A percentile compares a stretch with the other conserved stretches of the same genome.
phyloP scores from a whole-genome alignment of 2,113 vertebrate species.

The Myocastor coypus region DNA sequence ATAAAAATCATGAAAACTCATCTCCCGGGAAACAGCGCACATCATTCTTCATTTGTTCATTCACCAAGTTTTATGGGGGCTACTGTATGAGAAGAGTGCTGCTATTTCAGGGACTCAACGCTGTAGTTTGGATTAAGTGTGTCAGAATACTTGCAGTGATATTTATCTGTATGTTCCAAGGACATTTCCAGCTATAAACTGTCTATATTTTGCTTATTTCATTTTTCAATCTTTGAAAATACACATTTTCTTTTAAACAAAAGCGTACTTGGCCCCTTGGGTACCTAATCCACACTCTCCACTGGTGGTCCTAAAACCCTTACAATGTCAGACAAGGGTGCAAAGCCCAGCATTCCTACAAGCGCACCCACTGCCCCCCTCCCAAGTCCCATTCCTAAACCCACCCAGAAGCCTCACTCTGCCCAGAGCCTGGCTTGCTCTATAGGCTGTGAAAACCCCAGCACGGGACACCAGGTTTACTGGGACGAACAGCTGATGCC shows the following conservation, averaged over 20 bases:
- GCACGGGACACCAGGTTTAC: background rate
- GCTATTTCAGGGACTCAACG: conserved; percentile 18
- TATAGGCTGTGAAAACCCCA: conserved; percentile 41
- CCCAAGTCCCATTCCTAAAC: conserved; percentile 28
- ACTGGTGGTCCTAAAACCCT: conserved; percentile 67
- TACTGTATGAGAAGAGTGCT: background rate
- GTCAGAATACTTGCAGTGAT: conserved; percentile 37
- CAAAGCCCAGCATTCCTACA: conserved; percentile 49
- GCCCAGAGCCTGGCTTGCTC: conserved; percentile 27
- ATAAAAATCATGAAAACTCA: conserved; percentile 64
- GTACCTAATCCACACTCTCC: conserved; percentile 60
- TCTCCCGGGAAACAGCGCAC: conserved; percentile 71
- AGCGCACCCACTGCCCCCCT: background rate
- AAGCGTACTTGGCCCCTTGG: conserved; percentile 53
- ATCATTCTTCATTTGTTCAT: conserved; percentile 56
- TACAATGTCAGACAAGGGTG: background rate
- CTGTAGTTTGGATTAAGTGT: conserved; percentile 17
- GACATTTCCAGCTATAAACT: conserved; percentile 20
- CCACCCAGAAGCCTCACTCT: conserved; percentile 49
- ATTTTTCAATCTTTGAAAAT: conserved; percentile 47
- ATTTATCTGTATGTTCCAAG: conserved; percentile 8
- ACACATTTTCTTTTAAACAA: background rate
- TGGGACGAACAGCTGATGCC: conserved; percentile 51
- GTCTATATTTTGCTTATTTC: conserved; percentile 18
- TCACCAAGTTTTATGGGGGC: conserved; percentile 58